Evolutionary conservation across 2,113 vertebrate species (phyloP).

Genomic region (Fregetta grallaria): DNA sequence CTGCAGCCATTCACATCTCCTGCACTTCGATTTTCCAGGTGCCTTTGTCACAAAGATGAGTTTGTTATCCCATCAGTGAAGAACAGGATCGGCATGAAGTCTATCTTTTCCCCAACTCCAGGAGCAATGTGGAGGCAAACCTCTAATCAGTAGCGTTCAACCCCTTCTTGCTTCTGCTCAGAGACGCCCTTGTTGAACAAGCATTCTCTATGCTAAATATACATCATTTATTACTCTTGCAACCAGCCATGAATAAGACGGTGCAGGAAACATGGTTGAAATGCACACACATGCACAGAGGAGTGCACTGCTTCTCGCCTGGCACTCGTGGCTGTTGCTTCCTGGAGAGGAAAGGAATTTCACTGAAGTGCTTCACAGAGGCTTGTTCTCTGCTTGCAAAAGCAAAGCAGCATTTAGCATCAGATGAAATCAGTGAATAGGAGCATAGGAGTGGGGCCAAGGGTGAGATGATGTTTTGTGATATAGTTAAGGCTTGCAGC

Average conservation of each 20-base stretch:
- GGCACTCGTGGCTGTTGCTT: accelerated
- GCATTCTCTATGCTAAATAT: not conserved
- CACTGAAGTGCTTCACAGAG: not conserved
- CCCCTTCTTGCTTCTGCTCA: not conserved
- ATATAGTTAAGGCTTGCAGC: not conserved
- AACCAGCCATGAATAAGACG: not conserved
- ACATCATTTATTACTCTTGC: not conserved
- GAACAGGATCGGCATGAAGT: not conserved
- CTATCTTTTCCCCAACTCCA: not conserved
- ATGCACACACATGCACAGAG: not conserved
- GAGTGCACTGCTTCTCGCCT: not conserved
- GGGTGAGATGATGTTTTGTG: not conserved
- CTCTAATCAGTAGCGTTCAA: not conserved
- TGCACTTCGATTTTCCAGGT: not conserved
- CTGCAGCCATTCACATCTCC: not conserved
- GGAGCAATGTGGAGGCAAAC: not conserved
- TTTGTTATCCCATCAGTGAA: not conserved
- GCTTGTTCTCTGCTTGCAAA: not conserved
- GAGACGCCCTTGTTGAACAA: not conserved
- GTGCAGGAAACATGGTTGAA: not conserved
- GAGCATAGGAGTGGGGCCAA: not conserved
- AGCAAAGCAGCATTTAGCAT: not conserved
- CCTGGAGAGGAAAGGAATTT: not conserved
- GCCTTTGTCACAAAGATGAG: not conserved
- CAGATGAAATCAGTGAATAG: not conserved